Evolutionary conservation across 2,888 invertebrate genomes (phyloP).

Genomic region (Drosophila prostipennis): DNA sequence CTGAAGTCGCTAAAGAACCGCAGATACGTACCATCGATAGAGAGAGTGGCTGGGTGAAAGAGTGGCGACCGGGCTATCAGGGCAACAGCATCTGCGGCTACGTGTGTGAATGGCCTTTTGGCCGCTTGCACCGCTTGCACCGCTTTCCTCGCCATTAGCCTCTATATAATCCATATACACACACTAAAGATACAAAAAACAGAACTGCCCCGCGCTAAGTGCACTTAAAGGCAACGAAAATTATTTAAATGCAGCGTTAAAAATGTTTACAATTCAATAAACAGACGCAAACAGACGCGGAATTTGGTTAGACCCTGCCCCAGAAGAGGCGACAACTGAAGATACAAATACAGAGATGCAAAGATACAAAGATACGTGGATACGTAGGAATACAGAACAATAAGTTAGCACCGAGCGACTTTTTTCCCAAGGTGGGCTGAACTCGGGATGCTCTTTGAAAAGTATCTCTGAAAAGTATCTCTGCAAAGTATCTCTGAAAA

Average conservation of each 20-base stretch:
- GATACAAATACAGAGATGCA: slow-evolving; percentile 26
- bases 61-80: slow-evolving; percentile 39
- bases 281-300: slow-evolving; percentile 50
- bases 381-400: slow-evolving; percentile 16
- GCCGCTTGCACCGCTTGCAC: slow-evolving; percentile 21
- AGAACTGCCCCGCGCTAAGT: slow-evolving; percentile 13
- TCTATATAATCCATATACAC: slow-evolving; percentile 51
- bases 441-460: slow-evolving; percentile 16
- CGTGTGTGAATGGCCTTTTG: slow-evolving; percentile 54
- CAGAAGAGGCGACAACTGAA: slow-evolving; percentile 41
- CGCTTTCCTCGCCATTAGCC: slow-evolving; percentile 28
- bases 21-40: slow-evolving; percentile 58
- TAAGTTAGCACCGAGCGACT: slow-evolving; percentile 15
- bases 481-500: background rate
- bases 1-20: slow-evolving; percentile 12
- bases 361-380: slow-evolving; percentile 1
- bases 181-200: slow-evolving; percentile 15
- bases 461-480: background rate
- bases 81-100: slow-evolving; percentile 37
- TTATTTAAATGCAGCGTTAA: slow-evolving; percentile 80
- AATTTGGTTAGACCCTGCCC: slow-evolving; percentile 27
- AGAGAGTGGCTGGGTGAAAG: slow-evolving; percentile 26
- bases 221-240: slow-evolving; percentile 49
- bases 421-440: slow-evolving; percentile 2
- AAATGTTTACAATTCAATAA: slow-evolving; percentile 80